Evolutionary conservation across 64 coral and sea anemone species (phyloP), one percentile per base, ranked within the genome.

Genomic region (Pocillopora verrucosa): DNA sequence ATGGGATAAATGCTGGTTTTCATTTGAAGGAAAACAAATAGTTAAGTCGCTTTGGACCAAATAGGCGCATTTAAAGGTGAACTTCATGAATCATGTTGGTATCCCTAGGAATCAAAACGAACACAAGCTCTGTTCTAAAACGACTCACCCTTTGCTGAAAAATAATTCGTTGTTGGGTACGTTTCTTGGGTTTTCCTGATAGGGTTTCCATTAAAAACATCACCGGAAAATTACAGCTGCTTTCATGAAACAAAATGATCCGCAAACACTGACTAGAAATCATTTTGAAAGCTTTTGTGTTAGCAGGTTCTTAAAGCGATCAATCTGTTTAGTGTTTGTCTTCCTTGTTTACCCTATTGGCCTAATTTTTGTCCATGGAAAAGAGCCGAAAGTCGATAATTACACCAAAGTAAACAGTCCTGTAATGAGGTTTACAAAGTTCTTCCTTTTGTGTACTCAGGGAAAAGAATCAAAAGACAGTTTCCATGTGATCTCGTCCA

Each of bases 1-100:
- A 85, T 72, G 35, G 64, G 17, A 85, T 85, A 56, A 85, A 85
- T 72, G 72, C 65, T 56, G 6, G 36, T 41, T 72, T 72, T 20
- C 22, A 72, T 85, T 85, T 57, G 10, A 72, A 65, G 37, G 61
- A 24, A 85, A 85, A 85, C 82, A 85, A 70, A 63, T 62, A 51
- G 41, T 85, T 72, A 41, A 37, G 17, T 45, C 64, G 63, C 68
- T 12, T 9, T 70, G 63, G 13, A 51, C 12, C n/a, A 9, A 72
- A 85, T 72, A 56, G 36, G 11, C 57, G 36, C 10, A 30, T 62
- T 30, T 35, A 10, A 81, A 59, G 58, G 38, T 26, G 15, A 16
- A 37, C 20, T 26, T 57, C 65, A 41, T 57, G 38, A n/a, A 57
- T 72, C 11, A 9, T 22, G 22, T 11, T 26, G 22, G 25, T 56